phyloP scores from a whole-genome alignment of 1,140 invertebrate genomes.

The Gonioctena quinquepunctata region DNA sequence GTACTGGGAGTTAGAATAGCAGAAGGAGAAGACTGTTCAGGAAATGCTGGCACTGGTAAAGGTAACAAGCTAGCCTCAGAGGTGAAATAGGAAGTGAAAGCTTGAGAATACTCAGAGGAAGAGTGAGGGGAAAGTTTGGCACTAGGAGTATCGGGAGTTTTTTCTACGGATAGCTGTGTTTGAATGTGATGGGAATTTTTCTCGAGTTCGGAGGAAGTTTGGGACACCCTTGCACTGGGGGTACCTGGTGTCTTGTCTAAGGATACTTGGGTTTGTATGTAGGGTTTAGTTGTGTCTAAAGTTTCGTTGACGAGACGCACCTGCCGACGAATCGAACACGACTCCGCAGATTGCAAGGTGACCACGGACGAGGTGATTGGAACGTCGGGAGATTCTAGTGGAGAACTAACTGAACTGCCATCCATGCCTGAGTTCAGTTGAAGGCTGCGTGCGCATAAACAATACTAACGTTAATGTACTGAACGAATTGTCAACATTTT shows the following conservation, averaged over 20 bases:
- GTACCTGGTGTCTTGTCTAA: slow-evolving; percentile 16
- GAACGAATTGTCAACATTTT: no score
- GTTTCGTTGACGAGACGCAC: slow-evolving; percentile 46
- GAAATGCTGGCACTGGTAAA: slow-evolving; percentile 31
- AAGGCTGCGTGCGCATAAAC: slow-evolving; percentile 47
- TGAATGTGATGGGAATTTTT: not conserved
- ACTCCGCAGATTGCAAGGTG: slow-evolving; percentile 64
- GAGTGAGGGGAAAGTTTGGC: slow-evolving; percentile 43
- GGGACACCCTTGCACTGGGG: not conserved
- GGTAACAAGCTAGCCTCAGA: slow-evolving; percentile 58
- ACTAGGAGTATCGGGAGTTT: slow-evolving; percentile 47
- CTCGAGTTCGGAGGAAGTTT: not conserved
- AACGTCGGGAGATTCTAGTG: slow-evolving; percentile 69
- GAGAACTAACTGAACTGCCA: slow-evolving; percentile 68
- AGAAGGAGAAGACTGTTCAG: slow-evolving; percentile 59
- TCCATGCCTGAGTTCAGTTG: slow-evolving; percentile 53
- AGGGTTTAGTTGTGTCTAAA: slow-evolving; percentile 17
- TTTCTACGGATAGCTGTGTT: not conserved
- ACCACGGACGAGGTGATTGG: slow-evolving; percentile 65
- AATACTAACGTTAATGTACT: slow-evolving; percentile 4
- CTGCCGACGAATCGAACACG: slow-evolving; percentile 61
- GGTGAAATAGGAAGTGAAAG: slow-evolving; percentile 63
- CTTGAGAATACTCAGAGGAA: slow-evolving; percentile 50
- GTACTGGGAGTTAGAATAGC: slow-evolving; percentile 62
- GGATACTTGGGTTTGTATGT: slow-evolving; percentile 12